Evolutionary conservation across 2,113 vertebrate species (phyloP).

Genomic region (Daubentonia madagascariensis): DNA sequence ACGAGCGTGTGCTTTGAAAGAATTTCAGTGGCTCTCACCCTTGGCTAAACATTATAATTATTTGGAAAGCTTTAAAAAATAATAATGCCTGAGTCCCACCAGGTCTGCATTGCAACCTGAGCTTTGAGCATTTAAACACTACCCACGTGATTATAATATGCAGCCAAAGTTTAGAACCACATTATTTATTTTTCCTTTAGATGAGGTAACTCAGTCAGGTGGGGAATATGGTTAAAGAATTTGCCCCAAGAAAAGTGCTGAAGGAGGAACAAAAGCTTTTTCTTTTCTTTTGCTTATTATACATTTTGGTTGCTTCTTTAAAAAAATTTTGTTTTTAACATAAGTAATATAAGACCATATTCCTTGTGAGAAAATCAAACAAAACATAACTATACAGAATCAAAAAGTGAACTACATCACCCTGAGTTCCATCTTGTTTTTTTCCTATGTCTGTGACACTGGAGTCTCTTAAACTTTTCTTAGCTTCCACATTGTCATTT

Average conservation of each 20-base stretch:
- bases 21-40: background rate
- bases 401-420: background rate
- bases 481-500: background rate
- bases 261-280: background rate
- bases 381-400: background rate
- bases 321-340: background rate
- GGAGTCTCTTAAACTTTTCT: background rate
- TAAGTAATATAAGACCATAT: background rate
- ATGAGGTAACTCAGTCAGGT: background rate
- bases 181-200: constrained; percentile 3
- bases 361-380: background rate
- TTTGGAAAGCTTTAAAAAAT: background rate
- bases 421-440: background rate
- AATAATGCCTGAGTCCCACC: background rate
- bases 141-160: background rate
- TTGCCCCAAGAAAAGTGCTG: background rate
- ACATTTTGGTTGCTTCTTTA: background rate
- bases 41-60: background rate
- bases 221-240: background rate
- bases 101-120: background rate
- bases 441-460: background rate
- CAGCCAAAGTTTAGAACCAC: background rate
- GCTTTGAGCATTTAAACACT: background rate
- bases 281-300: background rate
- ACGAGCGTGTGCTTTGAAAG: background rate